These are phyloP conservation scores for Danio jaintianensis DNA, from an alignment of 2,797 vertebrate genomes.

Conservation along the genomic window DNA sequence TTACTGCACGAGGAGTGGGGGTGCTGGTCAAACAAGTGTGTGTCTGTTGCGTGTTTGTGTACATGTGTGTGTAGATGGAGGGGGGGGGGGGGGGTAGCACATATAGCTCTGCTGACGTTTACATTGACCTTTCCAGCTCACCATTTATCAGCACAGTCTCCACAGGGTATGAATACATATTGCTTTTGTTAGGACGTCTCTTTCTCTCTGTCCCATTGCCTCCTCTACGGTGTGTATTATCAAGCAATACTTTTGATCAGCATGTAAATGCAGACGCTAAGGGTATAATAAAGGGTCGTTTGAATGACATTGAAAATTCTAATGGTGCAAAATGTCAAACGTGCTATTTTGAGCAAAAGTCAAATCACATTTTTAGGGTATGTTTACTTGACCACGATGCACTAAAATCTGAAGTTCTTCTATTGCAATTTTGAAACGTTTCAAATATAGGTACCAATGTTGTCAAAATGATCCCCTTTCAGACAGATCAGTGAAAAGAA, in stretches of 20 bases:
- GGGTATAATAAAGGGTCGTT: constrained; percentile 5
- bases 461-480: too few species aligned
- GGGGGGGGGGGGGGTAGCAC: constrained; percentile 26
- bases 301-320: constrained; percentile 32
- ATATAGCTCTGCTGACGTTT: constrained; percentile 45
- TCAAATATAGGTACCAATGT: too few species aligned
- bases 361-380: too few species aligned
- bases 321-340: neutral
- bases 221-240: constrained; percentile 10
- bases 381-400: too few species aligned
- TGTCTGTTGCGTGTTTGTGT: constrained; percentile 44
- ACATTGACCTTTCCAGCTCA: constrained; percentile 67
- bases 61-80: constrained; percentile 26
- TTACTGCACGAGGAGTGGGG: constrained; percentile 44
- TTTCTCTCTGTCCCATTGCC: constrained; percentile 11
- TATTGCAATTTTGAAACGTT: too few species aligned
- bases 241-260: constrained; percentile 39
- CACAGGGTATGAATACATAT: constrained; percentile 46
- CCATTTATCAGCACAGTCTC: constrained; percentile 63
- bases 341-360: neutral
- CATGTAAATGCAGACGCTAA: constrained; percentile 73
- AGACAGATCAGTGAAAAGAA: too few species aligned
- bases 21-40: constrained; percentile 48
- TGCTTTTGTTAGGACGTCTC: constrained; percentile 42
- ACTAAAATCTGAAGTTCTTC: too few species aligned